Base-by-base conservation (phyloP, 2,888 invertebrate genomes). In the Physocephala rufipes region DNA sequence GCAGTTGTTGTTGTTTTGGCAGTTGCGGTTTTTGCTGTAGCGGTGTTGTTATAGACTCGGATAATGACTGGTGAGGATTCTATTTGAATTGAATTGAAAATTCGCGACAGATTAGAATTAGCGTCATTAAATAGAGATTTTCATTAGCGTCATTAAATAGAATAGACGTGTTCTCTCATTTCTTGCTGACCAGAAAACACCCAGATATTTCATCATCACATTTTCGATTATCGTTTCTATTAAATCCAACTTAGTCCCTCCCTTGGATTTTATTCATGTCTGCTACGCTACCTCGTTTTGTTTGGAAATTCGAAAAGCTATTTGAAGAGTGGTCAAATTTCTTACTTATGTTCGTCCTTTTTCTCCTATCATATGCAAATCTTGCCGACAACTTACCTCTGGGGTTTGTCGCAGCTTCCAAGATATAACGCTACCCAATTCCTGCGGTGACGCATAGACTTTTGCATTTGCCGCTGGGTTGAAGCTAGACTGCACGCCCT, bases 381-480 rank as follows among this genome's bases (percentile, higher is more conserved):
- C n/a, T n/a, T n/a, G n/a, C n/a, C 16, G 67, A 59, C 15, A 28
- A 72, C 64, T 71, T 76, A 81, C 81, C 76, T 82, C 81, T 61
- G 80, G 89, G 19, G 79, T 88, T 76, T 90, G 87, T 78, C 90
- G 90, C 26, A 84, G 30, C 74, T 84, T 84, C 84, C 84, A 84
- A 66, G 85, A 85, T 77, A 91, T 93, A 51, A 93, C 91, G 63
- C 90, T 89, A 82, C 91, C 93, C 81, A 94, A 90, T 84, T 94
- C 95, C 80, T 93, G 92, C 19, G 96, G 96, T 70, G 95, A 93
- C 43, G 96, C 96, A 86, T 95, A 96, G 73, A 97, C 88, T 84
- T 94, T 93, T 67, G 94, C 94, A 86, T 90, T 92, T 75, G 93
- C 92, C 72, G 93, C 91, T 12, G 97, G 97, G 79, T 95, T 92